Percentiles rank a stretch among this genome's conserved stretches.
Conservation (phyloP, 1,140 invertebrate species). For the Bursaphelenchus mucronatus region DNA sequence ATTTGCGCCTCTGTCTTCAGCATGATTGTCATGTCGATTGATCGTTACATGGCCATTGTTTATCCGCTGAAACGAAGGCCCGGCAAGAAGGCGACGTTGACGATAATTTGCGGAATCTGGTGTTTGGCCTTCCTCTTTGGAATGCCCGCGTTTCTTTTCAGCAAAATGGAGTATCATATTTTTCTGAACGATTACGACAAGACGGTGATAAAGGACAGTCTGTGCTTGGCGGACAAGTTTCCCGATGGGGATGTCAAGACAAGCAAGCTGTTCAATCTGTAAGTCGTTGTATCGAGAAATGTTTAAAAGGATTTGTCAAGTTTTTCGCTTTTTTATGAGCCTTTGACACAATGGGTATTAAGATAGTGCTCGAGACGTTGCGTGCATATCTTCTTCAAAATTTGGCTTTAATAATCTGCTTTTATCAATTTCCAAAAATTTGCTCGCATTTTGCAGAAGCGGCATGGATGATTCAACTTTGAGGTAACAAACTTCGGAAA, state of each 20-base stretch:
- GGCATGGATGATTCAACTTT: too few relatives aligned
- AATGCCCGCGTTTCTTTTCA: constrained; percentile 76
- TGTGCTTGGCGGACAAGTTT: constrained; percentile 56
- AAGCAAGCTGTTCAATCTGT: constrained; percentile 38
- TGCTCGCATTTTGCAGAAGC: too few relatives aligned
- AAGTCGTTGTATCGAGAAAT: constrained; percentile 23
- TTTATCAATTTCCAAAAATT: too few relatives aligned
- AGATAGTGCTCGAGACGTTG: too few relatives aligned
- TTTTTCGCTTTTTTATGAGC: too few relatives aligned
- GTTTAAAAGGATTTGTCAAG: constrained; percentile 62
- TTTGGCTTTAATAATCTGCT: too few relatives aligned
- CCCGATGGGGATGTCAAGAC: constrained; percentile 40
- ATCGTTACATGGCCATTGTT: constrained; percentile 74
- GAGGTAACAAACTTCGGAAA: too few relatives aligned
- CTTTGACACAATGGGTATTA: too few relatives aligned
- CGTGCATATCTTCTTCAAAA: too few relatives aligned
- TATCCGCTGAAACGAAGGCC: constrained; percentile 78
- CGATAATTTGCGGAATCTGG: constrained; percentile 78
- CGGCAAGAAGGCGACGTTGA: constrained; percentile 72
- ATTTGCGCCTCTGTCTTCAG: constrained; percentile 60
- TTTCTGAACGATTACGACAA: constrained; percentile 38
- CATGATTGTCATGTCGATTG: constrained; percentile 59
- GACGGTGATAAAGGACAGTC: constrained; percentile 38
- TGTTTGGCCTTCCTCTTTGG: constrained; percentile 72
- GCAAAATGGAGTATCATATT: constrained; percentile 71